Conservation (phyloP, 2,888 invertebrate species). For the Drosophila colorata region DNA sequence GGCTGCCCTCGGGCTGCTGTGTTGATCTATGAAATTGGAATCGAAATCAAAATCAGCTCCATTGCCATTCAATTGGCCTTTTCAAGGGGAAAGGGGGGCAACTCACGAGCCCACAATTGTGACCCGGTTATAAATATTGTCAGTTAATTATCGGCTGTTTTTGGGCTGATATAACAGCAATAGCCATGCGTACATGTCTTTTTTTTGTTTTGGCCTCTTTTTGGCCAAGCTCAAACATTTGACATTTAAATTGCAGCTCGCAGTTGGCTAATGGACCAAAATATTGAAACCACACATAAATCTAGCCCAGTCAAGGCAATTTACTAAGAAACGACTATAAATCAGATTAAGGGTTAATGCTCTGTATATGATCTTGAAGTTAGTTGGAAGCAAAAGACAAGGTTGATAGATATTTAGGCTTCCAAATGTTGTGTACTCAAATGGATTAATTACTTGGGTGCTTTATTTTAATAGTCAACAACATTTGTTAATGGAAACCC, state of each 20-base stretch:
- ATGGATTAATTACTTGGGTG: no score
- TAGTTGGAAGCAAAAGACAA: constrained; percentile 7
- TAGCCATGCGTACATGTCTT: constrained; percentile 6
- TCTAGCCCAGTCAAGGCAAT: constrained; percentile 20
- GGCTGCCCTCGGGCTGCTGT: constrained; percentile 19
- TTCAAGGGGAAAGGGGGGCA: no score
- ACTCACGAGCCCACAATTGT: constrained; percentile 39
- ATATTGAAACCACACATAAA: constrained; percentile 6
- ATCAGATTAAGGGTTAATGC: constrained; percentile 27
- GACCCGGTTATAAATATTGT: constrained; percentile 57
- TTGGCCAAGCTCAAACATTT: not conserved
- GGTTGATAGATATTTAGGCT: constrained; percentile 1
- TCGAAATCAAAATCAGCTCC: constrained; percentile 34
- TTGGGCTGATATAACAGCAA: constrained; percentile 38
- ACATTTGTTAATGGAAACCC: not conserved
- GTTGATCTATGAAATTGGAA: constrained; percentile 48
- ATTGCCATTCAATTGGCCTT: constrained; percentile 40
- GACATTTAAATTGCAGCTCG: constrained; percentile 13
- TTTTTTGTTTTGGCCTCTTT: constrained; percentile 11
- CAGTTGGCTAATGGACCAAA: constrained; percentile 11
- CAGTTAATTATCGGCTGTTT: constrained; percentile 60
- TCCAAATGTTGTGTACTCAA: no score
- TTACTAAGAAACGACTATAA: not conserved
- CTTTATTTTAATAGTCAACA: not conserved
- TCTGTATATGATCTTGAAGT: constrained; percentile 33